Evolutionary conservation across 64 coral and sea anemone genomes (phyloP).

Genomic region (Acropora yongei): DNA sequence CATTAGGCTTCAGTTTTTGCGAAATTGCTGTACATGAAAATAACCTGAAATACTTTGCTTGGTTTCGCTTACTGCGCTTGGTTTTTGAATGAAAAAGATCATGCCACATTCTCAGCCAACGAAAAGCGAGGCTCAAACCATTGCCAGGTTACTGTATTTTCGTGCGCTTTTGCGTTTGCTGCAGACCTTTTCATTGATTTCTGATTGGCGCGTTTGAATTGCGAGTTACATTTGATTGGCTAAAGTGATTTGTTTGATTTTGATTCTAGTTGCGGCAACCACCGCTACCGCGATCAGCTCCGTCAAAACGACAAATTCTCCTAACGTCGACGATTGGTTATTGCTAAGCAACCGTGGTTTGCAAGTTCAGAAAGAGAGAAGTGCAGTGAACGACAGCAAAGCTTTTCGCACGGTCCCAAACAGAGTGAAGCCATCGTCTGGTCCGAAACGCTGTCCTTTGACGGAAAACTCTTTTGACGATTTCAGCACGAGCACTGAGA

Average conservation of each 20-base stretch:
- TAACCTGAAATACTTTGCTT: not conserved
- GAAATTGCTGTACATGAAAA: no score
- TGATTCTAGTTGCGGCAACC: not conserved
- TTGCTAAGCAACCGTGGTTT: not conserved
- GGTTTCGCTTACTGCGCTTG: not conserved
- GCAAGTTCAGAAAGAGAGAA: not conserved
- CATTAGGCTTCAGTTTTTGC: no score
- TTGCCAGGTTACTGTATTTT: not conserved
- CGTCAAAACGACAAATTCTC: not conserved
- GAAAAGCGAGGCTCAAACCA: not conserved
- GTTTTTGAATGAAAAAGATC: not conserved
- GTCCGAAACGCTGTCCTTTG: not conserved
- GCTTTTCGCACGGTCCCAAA: conserved; percentile 8
- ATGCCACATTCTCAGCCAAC: not conserved
- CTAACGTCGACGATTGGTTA: conserved; percentile 2
- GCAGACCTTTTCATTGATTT: not conserved
- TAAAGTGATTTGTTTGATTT: not conserved
- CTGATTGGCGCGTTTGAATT: not conserved
- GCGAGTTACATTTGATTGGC: not conserved
- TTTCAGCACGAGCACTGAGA: not conserved
- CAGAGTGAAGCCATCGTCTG: not conserved
- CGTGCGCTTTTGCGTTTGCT: not conserved
- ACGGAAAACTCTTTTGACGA: not conserved
- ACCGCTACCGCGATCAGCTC: not conserved
- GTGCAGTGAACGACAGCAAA: not conserved